Base-by-base conservation (phyloP, 2,888 invertebrate species). In the Syrista parreyssii region DNA sequence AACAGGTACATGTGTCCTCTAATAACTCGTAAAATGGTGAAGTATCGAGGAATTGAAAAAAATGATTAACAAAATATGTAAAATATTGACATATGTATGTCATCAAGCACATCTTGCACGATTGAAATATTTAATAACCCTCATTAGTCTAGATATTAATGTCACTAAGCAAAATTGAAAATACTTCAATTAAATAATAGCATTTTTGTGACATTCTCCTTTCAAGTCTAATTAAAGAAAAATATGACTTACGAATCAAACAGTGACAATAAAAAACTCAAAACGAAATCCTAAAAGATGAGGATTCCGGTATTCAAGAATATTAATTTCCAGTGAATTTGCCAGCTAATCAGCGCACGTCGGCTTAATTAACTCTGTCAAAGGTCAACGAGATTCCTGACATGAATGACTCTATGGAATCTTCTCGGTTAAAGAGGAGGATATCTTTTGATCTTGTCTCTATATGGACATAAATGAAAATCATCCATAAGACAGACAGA, bases 361-460 rank as follows among this genome's bases (percentile, higher is more conserved):
- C 23, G 6, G 55, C 55, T 31, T 31, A 71, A 32, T 71, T 31
- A 71, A 71, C 31, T 15, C 12, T 32, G 71, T 71, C 31, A 71
- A 31, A 71, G 71, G 71, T 71, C 71, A 71, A 71, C 31, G 71
- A 71, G 31, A 71, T 71, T 71, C 71, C 71, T 31, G 31, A n/a
- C 31, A 1, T 71, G 71, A 32, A 71, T 55, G 9, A 23, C 55
- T 55, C 9, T 6, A 55, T 15, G 55, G 55, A 55, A 55, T 55
- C 55, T 55, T 23, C 55, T 55, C 55, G 23, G 23, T 23, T 9
- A 55, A 55, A 55, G 55, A 23, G 9, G 55, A 6, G 2, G 55
- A 55, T 55, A 23, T 55, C 23, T 55, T 55, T 55, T 55, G 23
- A 55, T 55, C 23, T 23, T 55, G 9, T 55, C 23, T 55, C 55